phyloP scores from a whole-genome alignment of 2,888 invertebrate genomes.

The Athripsodes cinereus region DNA sequence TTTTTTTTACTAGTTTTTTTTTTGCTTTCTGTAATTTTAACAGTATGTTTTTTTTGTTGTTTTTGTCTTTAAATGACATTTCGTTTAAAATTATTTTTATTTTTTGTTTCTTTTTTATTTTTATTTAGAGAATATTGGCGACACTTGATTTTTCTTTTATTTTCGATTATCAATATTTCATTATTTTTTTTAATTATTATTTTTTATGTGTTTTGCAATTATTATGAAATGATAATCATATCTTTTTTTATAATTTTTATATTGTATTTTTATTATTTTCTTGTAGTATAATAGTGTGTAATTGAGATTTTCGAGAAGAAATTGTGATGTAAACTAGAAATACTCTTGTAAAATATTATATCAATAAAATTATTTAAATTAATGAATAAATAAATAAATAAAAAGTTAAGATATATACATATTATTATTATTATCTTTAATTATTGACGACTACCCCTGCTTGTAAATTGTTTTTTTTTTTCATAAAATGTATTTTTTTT shows the following conservation, averaged over 20 bases:
- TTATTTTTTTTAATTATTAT: slow-evolving; percentile 1
- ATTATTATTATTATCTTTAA: background rate
- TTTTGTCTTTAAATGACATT: no score
- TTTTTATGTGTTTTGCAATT: no score
- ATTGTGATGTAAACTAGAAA: slow-evolving; percentile 10
- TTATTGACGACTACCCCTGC: background rate
- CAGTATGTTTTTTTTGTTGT: no score
- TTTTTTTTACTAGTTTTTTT: no score
- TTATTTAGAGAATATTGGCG: background rate
- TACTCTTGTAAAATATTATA: slow-evolving; percentile 3
- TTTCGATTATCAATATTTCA: no score
- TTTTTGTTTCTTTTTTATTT: no score
- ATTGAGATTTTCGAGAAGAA: slow-evolving; percentile 4
- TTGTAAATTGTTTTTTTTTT: background rate
- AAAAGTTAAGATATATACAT: background rate
- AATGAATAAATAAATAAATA: background rate
- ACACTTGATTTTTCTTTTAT: slow-evolving; percentile 3
- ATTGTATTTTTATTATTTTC: background rate
- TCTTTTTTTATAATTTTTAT: background rate
- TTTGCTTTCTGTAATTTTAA: no score
- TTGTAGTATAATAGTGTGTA: slow-evolving; percentile 1
- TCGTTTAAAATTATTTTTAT: no score
- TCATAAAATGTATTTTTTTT: background rate
- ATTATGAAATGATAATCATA: background rate
- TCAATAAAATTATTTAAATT: background rate